Conservation (phyloP, 2,797 vertebrate genomes). For the Tinamus major region DNA sequence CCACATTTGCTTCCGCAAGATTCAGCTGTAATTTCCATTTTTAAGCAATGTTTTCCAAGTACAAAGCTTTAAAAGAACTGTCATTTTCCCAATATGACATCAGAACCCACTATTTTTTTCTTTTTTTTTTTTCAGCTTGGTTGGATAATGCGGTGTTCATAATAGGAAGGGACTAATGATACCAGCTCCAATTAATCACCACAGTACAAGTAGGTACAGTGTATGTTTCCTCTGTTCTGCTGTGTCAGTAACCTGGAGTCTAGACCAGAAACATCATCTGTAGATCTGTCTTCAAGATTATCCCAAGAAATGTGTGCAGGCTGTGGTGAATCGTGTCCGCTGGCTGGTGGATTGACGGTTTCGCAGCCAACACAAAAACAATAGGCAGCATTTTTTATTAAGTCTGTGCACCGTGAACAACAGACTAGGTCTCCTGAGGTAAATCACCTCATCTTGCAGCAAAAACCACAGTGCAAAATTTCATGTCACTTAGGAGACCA, state of each 20-base stretch:
- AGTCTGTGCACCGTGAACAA: not conserved
- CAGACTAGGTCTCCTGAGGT: not conserved
- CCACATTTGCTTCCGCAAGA: not conserved
- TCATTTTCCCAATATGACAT: constrained; percentile 5
- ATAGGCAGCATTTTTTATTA: not conserved
- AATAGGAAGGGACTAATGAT: not conserved
- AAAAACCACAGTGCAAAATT: constrained; percentile 27
- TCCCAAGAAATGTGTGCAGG: not conserved
- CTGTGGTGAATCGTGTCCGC: not conserved
- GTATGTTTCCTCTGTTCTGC: not conserved
- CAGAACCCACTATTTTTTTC: not conserved
- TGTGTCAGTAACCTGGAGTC: not conserved
- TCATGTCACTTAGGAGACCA: not conserved
- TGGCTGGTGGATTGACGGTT: not conserved
- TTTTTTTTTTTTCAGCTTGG: not conserved
- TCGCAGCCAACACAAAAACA: not conserved
- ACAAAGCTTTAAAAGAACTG: constrained; percentile 13
- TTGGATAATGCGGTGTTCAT: not conserved
- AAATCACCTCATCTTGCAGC: not conserved
- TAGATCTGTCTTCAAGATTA: not conserved
- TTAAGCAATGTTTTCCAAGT: not conserved
- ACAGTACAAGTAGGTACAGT: not conserved
- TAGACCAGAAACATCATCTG: not conserved
- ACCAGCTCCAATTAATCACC: constrained; percentile 25
- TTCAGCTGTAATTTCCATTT: not conserved